Evolutionary conservation across 2,797 vertebrate genomes (phyloP), one percentile per base, ranked within the genome.

Genomic region (Spatula clypeata): DNA sequence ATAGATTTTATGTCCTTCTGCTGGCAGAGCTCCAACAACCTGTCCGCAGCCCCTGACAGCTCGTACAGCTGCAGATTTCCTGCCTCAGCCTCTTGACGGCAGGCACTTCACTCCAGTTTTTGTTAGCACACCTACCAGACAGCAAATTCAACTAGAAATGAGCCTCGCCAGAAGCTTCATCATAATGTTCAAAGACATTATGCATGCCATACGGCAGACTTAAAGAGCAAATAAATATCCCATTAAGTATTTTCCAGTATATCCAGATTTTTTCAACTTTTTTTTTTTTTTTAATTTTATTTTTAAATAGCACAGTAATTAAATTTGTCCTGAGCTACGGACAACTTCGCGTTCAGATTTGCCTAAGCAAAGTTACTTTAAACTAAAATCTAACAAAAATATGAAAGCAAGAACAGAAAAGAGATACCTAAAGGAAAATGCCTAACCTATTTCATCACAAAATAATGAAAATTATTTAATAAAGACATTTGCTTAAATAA

Each of bases 1-100:
- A 79, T 45, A 87, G 60, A 85, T 80, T 72, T 89, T 60, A 66
- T 42, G 49, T 45, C 87, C 36, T 89, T 87, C 64, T 40, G 54
- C 42, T 87, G 84, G 92, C 58, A 75, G 55, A 82, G 34, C 32
- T 69, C 77, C 93, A 95, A 34, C 31, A 87, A 94, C 73, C 75
- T 91, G 75, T 62, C 65, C 4, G 0, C 26, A 80, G 62, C 13
- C 80, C 23, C 24, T 1, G 6, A 85, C 51, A 61, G 51, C 54
- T 84, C 83, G 44, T 26, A 36, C 62, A 72, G 80, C 26, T 64
- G 45, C 57, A 83, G n/a, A 58, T 53, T 53, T 85, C 66, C 81
- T 70, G 47, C 80, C 70, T 53, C 62, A 69, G 65, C 31, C 24
- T 60, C 74, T 75, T 71, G 34, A 42, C 4, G 1, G 13, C 27